Evolutionary conservation across 2,113 vertebrate genomes (phyloP).

Genomic region (Campylorhamphus procurvoides): DNA sequence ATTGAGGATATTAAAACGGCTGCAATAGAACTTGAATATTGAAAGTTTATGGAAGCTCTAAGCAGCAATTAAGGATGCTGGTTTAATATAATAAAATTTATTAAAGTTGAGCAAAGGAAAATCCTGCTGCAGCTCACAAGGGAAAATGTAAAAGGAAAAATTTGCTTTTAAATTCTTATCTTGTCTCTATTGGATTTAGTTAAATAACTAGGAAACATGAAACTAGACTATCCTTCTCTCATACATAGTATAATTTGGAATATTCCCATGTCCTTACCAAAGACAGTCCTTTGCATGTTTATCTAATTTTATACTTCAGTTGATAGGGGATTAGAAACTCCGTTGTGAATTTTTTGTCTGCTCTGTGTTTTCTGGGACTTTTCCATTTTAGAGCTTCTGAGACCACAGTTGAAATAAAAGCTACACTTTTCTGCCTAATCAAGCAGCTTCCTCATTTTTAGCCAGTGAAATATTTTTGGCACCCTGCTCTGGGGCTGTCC

Average conservation of each 20-base stretch:
- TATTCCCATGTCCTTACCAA: not conserved
- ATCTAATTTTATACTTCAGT: not conserved
- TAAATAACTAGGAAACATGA: not conserved
- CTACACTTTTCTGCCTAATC: not conserved
- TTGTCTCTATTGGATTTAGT: not conserved
- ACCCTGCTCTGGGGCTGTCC: not conserved
- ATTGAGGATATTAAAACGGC: conserved; percentile 3
- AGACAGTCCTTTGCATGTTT: not conserved
- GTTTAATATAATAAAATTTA: not conserved
- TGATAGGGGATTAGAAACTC: not conserved
- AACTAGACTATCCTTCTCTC: not conserved
- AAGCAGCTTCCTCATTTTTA: not conserved
- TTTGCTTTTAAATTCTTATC: not conserved
- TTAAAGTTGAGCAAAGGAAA: not conserved
- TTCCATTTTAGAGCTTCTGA: not conserved
- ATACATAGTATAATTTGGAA: not conserved
- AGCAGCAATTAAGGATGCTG: conserved; percentile 20
- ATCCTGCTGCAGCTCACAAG: not conserved
- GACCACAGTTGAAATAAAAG: not conserved
- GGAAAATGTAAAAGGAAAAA: not conserved
- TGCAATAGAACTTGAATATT: not conserved
- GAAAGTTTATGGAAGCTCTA: not conserved
- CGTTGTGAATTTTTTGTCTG: not conserved
- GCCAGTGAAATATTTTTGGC: conserved; percentile 7
- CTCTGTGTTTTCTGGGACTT: not conserved